Conservation (phyloP, 2,888 invertebrate species). For the Heliconius ethilla region DNA sequence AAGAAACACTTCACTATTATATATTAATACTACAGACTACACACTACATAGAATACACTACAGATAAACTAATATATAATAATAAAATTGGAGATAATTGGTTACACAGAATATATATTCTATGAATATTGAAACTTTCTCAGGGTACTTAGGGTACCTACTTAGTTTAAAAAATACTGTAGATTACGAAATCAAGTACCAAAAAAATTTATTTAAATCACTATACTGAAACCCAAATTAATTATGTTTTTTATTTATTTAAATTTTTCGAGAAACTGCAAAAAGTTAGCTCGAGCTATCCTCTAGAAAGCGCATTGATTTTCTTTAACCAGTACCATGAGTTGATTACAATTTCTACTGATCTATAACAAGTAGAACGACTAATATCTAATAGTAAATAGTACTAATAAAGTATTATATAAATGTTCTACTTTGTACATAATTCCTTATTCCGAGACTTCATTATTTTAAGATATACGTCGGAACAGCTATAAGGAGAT, state of each 20-base stretch:
- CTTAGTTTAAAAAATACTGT: too few relatives aligned
- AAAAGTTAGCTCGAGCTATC: conserved; percentile 22
- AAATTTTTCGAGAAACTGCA: not conserved
- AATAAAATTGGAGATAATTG: too few relatives aligned
- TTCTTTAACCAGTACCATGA: conserved; percentile 63
- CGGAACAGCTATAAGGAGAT: not conserved
- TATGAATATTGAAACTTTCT: too few relatives aligned
- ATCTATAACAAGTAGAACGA: conserved; percentile 22
- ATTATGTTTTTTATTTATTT: not conserved
- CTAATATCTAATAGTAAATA: too few relatives aligned
- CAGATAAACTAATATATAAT: too few relatives aligned
- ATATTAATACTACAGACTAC: too few relatives aligned
- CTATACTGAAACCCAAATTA: not conserved
- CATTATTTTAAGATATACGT: not conserved
- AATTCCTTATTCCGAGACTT: not conserved
- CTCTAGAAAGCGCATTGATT: conserved; percentile 70
- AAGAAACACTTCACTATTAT: too few relatives aligned
- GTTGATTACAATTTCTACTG: conserved; percentile 37
- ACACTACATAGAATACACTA: too few relatives aligned
- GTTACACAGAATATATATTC: too few relatives aligned
- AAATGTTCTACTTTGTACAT: not conserved
- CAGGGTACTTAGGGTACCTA: too few relatives aligned
- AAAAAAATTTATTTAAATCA: not conserved
- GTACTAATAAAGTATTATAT: too few relatives aligned
- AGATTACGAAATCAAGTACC: not conserved